Evolutionary conservation across 2,888 invertebrate genomes (phyloP), one percentile per base, ranked within the genome.

Genomic region (Argyresthia albistria): DNA sequence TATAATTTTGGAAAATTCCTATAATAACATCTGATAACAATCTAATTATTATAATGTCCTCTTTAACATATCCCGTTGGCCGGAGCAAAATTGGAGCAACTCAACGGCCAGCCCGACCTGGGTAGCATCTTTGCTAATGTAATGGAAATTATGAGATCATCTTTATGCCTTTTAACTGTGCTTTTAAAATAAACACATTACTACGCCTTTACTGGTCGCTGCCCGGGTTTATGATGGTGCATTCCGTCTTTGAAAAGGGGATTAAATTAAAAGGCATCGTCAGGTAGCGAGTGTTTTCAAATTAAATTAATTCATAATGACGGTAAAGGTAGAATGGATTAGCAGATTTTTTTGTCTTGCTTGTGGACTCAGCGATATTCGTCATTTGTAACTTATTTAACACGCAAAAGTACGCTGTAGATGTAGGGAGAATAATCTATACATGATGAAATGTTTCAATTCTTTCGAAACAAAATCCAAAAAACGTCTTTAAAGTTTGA

Each of bases 1-100:
- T 82, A 82, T 82, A 82, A 83, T 86, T 84, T 82, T 75, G 70
- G 73, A 69, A 83, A 86, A 82, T 84, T 80, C 81, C 74, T 83
- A 83, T 83, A 82, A 86, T 84, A 84, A 83, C 70, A 76, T 82
- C 81, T 80, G 83, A 84, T 84, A 84, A 83, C 82, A 79, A 83
- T 84, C 82, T 82, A 81, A 86, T 84, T 84, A 83, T 86, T 81
- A 82, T 86, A 86, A 86, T 84, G 80, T 81, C 78, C 84, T 84
- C 72, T 80, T 86, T 84, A 86, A 81, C 80, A 84, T 86, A 83
- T 80, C 76, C 80, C 79, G 79, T 81, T 77, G 72, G 70, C 62
- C 64, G 66, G 66, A 62, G 65, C 72, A 58, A 81, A 82, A 82
- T 84, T 80, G 74, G 80, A 75, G 69, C 73, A 74, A 66, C 67